These are phyloP conservation scores for Campylomormyrus tamandua DNA, from an alignment of 2,113 vertebrate species.

Conservation along the genomic window DNA sequence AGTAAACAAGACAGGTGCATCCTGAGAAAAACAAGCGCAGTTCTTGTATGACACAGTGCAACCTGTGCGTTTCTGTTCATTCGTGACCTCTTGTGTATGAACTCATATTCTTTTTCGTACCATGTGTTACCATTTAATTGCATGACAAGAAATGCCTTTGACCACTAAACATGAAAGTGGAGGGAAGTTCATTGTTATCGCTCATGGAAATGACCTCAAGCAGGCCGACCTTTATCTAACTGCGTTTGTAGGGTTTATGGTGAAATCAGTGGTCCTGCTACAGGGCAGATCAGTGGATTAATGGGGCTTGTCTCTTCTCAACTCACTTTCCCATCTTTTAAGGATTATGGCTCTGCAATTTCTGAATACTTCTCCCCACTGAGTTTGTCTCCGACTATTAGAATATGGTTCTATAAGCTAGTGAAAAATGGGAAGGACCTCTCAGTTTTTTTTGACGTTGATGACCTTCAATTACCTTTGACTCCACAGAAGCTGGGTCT, in stretches of 20 bases:
- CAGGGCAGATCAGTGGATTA: neutral
- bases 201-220: neutral
- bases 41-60: neutral
- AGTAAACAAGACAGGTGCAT: neutral
- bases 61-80: neutral
- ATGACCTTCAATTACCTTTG: neutral
- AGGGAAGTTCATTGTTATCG: neutral
- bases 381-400: neutral
- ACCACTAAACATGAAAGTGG: neutral
- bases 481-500: neutral
- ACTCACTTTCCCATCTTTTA: neutral
- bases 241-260: neutral
- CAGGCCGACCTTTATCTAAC: neutral
- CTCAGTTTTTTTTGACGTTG: neutral
- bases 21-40: neutral
- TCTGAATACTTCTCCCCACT: neutral
- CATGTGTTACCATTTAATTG: neutral
- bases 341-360: neutral
- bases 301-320: neutral
- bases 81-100: neutral
- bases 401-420: neutral
- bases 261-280: neutral
- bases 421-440: neutral
- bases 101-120: neutral
- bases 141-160: neutral